Conservation (phyloP, 2,888 invertebrate species). For the Carpatolechia fugitivella region DNA sequence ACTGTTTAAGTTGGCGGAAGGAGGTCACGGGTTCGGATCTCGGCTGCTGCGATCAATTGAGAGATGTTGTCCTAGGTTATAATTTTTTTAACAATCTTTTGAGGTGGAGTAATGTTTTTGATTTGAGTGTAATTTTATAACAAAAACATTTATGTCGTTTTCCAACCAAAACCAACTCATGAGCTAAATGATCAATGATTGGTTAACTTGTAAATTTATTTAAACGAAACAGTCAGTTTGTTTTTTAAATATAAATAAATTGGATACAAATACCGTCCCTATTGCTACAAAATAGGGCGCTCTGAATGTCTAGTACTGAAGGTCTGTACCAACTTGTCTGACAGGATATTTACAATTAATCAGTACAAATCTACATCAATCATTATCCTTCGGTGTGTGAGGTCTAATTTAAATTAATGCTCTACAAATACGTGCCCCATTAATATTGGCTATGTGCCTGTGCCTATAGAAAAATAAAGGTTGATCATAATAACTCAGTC, state of each 20-base stretch:
- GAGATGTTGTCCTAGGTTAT: neutral
- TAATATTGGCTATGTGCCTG: too few relatives aligned
- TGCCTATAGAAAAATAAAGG: neutral
- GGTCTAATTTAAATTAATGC: slow-evolving; percentile 12
- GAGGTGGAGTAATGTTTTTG: too few relatives aligned
- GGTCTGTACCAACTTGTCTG: neutral
- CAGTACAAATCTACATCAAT: neutral
- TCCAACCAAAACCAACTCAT: too few relatives aligned
- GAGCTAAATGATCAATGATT: too few relatives aligned
- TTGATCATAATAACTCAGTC: slow-evolving; percentile 1
- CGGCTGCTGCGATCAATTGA: neutral
- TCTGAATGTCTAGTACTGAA: too few relatives aligned
- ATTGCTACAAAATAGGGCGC: too few relatives aligned
- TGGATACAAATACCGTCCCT: too few relatives aligned
- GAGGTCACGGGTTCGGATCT: slow-evolving; percentile 8
- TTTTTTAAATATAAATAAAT: too few relatives aligned
- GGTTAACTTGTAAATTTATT: too few relatives aligned
- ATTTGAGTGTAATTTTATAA: too few relatives aligned
- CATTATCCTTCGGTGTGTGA: neutral
- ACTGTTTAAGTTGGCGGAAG: neutral
- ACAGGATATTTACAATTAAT: neutral
- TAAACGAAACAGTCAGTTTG: too few relatives aligned
- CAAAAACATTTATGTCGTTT: too few relatives aligned
- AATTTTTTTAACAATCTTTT: neutral
- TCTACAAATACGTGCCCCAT: neutral